These are phyloP conservation scores for Redunca redunca DNA, from an alignment of 2,113 vertebrate species.

Conservation along the genomic window DNA sequence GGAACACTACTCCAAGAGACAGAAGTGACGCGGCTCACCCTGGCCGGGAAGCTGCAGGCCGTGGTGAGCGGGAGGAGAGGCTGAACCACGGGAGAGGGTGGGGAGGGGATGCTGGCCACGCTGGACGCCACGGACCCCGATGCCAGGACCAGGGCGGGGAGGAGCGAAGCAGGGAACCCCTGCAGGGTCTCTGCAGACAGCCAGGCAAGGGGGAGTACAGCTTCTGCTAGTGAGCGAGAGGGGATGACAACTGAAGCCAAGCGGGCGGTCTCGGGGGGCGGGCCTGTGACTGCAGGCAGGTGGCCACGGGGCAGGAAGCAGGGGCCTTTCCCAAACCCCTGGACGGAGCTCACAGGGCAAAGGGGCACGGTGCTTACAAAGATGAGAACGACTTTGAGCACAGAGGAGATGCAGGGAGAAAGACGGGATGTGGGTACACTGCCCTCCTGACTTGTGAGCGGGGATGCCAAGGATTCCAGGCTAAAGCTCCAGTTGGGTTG, in stretches of 20 bases:
- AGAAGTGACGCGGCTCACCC: not conserved
- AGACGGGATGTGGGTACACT: rapidly evolving
- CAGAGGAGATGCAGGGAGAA: rapidly evolving
- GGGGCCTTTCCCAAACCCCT: not conserved
- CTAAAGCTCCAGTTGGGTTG: not conserved
- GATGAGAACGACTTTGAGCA: not conserved
- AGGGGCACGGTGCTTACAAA: rapidly evolving
- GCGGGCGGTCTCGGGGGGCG: rapidly evolving
- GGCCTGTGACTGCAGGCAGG: not conserved
- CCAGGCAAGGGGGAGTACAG: not conserved
- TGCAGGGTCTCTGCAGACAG: rapidly evolving
- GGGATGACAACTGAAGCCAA: not conserved
- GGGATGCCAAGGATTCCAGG: rapidly evolving
- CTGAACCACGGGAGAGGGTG: rapidly evolving
- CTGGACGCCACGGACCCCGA: rapidly evolving
- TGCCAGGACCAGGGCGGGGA: rapidly evolving
- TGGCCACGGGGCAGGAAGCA: not conserved
- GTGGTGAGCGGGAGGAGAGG: rapidly evolving
- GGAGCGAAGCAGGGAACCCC: too few species aligned
- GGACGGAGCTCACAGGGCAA: too few species aligned
- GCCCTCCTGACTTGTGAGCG: rapidly evolving
- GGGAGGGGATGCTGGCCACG: not conserved
- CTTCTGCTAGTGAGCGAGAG: too few species aligned
- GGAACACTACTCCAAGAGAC: not conserved
- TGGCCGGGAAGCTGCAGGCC: not conserved